A percentile compares a stretch with the other conserved stretches of the same genome.
Conservation (phyloP, 1,140 invertebrate species). For the Bursaphelenchus mucronatus region DNA sequence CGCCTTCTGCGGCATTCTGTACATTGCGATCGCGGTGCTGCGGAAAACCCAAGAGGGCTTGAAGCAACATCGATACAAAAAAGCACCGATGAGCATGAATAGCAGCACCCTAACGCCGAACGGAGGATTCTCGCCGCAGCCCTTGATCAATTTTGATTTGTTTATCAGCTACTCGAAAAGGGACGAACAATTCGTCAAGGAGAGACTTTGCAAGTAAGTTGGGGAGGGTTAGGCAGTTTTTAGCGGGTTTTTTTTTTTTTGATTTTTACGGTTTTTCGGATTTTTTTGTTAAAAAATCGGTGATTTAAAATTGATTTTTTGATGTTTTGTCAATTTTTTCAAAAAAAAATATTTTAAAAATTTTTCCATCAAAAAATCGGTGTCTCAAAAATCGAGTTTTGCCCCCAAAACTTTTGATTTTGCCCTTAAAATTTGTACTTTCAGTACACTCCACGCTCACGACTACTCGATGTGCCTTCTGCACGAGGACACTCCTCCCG, state of each 20-base stretch:
- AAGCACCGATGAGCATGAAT: conserved; percentile 33
- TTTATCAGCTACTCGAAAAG: conserved; percentile 50
- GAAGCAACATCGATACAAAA: conserved; percentile 47
- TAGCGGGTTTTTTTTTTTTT: too few species aligned
- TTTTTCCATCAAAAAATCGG: too few species aligned
- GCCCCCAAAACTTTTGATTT: too few species aligned
- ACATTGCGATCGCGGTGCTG: conserved; percentile 23
- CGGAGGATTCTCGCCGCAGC: conserved; percentile 28
- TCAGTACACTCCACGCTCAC: conserved; percentile 41
- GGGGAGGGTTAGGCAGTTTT: too few species aligned
- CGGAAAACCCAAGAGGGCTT: conserved; percentile 32
- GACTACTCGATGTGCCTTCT: conserved; percentile 45
- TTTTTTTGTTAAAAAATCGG: background rate
- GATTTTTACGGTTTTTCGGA: too few species aligned
- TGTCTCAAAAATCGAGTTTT: too few species aligned
- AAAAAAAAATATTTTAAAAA: conserved; percentile 1
- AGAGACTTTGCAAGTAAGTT: conserved; percentile 41
- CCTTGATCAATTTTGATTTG: conserved; percentile 44
- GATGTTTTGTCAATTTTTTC: background rate
- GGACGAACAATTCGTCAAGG: conserved; percentile 46
- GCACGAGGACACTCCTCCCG: conserved; percentile 40
- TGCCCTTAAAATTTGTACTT: conserved; percentile 13
- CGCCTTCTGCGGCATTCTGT: conserved; percentile 16
- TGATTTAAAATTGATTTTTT: background rate
- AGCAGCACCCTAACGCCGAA: conserved; percentile 24